phyloP scores from a whole-genome alignment of 23 tunicate genomes.

The Trididemnum clinides region DNA sequence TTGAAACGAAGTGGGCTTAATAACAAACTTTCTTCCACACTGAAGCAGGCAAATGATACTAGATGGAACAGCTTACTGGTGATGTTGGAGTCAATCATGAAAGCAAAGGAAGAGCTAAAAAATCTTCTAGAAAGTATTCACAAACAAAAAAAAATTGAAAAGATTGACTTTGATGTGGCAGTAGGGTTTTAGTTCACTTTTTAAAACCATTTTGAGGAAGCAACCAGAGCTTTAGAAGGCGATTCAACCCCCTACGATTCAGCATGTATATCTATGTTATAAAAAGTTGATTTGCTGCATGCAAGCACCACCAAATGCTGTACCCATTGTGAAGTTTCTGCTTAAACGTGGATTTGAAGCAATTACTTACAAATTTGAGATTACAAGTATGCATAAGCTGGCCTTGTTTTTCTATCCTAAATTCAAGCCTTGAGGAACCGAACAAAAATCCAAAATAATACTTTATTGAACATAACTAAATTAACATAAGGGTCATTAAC shows the following conservation, averaged over 20 bases:
- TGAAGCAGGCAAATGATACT: not conserved
- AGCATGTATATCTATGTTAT: not conserved
- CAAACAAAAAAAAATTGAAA: not conserved
- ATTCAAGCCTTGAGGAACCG: no score
- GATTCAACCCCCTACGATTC: not conserved
- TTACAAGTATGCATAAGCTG: not conserved
- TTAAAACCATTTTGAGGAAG: not conserved
- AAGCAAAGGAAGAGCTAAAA: not conserved
- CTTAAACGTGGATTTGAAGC: not conserved
- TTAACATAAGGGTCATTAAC: no score
- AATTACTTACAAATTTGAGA: not conserved
- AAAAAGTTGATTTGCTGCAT: not conserved
- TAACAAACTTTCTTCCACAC: not conserved
- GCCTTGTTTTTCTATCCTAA: not conserved
- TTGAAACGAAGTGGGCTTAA: not conserved
- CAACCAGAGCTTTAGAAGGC: not conserved
- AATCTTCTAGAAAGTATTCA: not conserved
- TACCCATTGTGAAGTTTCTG: not conserved
- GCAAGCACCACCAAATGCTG: not conserved
- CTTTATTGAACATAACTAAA: no score
- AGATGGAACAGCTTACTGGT: not conserved
- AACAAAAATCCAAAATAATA: no score
- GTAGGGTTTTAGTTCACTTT: not conserved
- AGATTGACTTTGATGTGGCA: not conserved
- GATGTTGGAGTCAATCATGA: not conserved